A percentile compares a stretch with the other conserved stretches of the same genome.
Conservation (phyloP, 2,113 vertebrate species). For the Guaruba guarouba region DNA sequence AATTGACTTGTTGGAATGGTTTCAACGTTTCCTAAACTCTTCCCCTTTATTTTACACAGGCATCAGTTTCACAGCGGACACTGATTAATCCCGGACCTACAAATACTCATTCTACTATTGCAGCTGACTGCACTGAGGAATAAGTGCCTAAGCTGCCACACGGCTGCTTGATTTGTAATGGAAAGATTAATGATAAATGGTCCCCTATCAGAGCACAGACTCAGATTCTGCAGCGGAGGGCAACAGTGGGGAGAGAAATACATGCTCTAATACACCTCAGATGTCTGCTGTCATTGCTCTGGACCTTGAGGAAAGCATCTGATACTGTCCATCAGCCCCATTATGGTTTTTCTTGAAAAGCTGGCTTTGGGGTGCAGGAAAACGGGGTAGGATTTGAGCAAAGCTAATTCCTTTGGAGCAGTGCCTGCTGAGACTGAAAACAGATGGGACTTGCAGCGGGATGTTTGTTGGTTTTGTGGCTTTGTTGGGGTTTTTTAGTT, state of each 20-base stretch:
- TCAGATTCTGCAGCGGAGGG: neutral
- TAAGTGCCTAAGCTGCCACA: neutral
- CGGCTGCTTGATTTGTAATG: constrained; percentile 41
- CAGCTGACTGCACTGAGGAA: neutral
- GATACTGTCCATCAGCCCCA: neutral
- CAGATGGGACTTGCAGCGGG: neutral
- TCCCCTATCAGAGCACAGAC: neutral
- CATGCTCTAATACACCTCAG: neutral
- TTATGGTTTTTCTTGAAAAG: neutral
- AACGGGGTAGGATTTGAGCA: neutral
- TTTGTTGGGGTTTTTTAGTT: neutral
- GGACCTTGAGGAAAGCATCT: constrained; percentile 14
- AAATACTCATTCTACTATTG: neutral
- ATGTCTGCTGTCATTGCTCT: neutral
- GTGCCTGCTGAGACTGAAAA: neutral
- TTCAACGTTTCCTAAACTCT: neutral
- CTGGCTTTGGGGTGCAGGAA: neutral
- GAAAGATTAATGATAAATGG: constrained; percentile 13
- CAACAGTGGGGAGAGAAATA: neutral
- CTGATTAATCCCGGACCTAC: neutral
- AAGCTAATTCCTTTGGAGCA: constrained; percentile 8
- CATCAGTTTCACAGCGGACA: neutral
- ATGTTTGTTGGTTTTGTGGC: constrained; percentile 50
- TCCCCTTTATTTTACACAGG: neutral
- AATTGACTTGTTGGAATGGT: neutral